Conservation (phyloP, 2,888 invertebrate species). For the Xanthorhoe spadicearia region DNA sequence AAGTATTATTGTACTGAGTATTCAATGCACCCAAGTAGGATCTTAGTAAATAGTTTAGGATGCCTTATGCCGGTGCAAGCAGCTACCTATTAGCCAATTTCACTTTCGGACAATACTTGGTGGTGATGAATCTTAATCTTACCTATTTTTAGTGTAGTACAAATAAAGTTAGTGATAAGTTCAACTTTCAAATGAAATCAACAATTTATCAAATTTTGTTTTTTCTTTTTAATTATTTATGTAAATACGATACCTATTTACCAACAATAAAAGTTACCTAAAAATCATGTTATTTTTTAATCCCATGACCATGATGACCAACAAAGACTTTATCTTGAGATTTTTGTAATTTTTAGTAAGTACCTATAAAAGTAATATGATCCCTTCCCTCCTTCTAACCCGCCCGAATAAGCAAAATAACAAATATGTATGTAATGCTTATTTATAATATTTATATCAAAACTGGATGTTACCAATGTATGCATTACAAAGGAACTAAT, state of each 20-base stretch:
- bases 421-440: too few species aligned
- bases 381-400: too few species aligned
- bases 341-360: too few species aligned
- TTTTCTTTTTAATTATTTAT: constrained; percentile 69
- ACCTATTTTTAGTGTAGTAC: constrained; percentile 62
- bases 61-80: constrained; percentile 56
- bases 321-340: neutral
- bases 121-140: constrained; percentile 66
- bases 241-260: constrained; percentile 67
- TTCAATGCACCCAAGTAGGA: constrained; percentile 27
- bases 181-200: constrained; percentile 54
- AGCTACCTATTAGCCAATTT: constrained; percentile 53
- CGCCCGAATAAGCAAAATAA: too few species aligned
- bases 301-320: neutral
- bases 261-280: constrained; percentile 65
- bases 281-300: constrained; percentile 37
- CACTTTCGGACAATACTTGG: constrained; percentile 65
- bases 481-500: too few species aligned
- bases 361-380: too few species aligned
- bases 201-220: constrained; percentile 53
- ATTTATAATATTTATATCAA: too few species aligned
- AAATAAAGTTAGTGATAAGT: constrained; percentile 67
- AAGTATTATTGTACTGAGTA: constrained; percentile 36
- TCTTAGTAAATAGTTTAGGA: constrained; percentile 29
- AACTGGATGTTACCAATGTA: too few species aligned